These are phyloP conservation scores for Oophaga sylvatica DNA, from an alignment of 2,797 vertebrate genomes.

Conservation along the genomic window DNA sequence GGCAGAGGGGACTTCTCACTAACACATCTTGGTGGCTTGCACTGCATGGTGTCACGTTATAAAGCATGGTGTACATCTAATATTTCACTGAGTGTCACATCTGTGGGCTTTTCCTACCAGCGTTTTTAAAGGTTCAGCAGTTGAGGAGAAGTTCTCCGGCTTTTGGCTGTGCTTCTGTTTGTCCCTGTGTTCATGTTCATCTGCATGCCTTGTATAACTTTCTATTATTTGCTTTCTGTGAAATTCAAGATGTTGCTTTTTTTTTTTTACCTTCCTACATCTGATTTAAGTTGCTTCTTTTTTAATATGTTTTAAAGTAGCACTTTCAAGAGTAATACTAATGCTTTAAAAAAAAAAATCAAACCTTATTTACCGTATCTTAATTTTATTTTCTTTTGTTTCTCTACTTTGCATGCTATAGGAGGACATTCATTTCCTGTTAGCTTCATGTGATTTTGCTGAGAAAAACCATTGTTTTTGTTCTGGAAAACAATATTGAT, in stretches of 20 bases:
- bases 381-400: neutral
- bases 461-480: constrained; percentile 43
- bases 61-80: constrained; percentile 83
- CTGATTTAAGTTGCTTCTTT: constrained; percentile 50
- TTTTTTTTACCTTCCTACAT: constrained; percentile 60
- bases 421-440: constrained; percentile 11
- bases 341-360: constrained; percentile 3
- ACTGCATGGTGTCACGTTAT: constrained; percentile 79
- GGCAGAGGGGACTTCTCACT: constrained; percentile 59
- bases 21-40: constrained; percentile 66
- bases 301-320: constrained; percentile 66
- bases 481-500: constrained; percentile 51
- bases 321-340: constrained; percentile 63
- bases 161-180: constrained; percentile 81
- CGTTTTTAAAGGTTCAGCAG: constrained; percentile 65
- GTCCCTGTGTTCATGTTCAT: constrained; percentile 68
- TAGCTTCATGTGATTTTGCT: constrained; percentile 28
- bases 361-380: constrained; percentile 1
- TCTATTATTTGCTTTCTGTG: constrained; percentile 69
- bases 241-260: constrained; percentile 38
- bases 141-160: constrained; percentile 73
- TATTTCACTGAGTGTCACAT: constrained; percentile 90
- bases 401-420: constrained; percentile 47
- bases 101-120: constrained; percentile 84
- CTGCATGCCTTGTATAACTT: constrained; percentile 67